Base-by-base conservation (phyloP, 2,113 vertebrate genomes). In the Spea multiplicata region DNA sequence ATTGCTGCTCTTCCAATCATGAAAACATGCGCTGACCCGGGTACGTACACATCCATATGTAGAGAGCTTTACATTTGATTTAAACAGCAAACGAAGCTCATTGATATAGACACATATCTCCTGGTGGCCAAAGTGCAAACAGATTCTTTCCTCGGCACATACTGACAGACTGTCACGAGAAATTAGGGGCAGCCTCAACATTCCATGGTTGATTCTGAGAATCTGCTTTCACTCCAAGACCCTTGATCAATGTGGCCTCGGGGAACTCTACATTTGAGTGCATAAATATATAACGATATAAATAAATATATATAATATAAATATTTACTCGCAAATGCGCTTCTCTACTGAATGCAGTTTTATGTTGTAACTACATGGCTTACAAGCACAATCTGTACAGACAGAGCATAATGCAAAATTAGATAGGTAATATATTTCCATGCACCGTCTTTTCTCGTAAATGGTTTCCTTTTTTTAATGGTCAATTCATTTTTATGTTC, bases 401-500 rank as follows among this genome's bases (percentile, higher is more conserved):
- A 66, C 45, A 66, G 17, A 55, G 46, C 1, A 30, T n/a, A 57
- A 68, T 74, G 71, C 50, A 49, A 73, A 64, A 74, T 1, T 5
- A 4, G 72, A 4, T 76, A 53, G 78, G 81, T 66, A 69, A n/a
- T 77, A 71, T 84, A 84, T 82, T 10, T 72, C 46, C 61, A 3
- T 46, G 17, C 16, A 45, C 69, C 0, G 57, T 53, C 78, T 83
- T 83, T 81, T 82, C 69, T 81, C 57, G 5, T 49, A 74, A 87
- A 80, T 9, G 44, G 8, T 57, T 86, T 83, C 80, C 80, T 83
- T 77, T 67, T 52, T 80, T 14, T 80, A 68, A 74, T 61, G 71
- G 48, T 59, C 71, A 73, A 68, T 68, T 80, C 8, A 44, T 59
- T 84, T 84, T 81, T 16, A 50, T 82, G 76, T 79, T 84, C 10